These are phyloP conservation scores for Carettochelys insculpta DNA, from an alignment of 2,113 vertebrate genomes.

Conservation along the genomic window DNA sequence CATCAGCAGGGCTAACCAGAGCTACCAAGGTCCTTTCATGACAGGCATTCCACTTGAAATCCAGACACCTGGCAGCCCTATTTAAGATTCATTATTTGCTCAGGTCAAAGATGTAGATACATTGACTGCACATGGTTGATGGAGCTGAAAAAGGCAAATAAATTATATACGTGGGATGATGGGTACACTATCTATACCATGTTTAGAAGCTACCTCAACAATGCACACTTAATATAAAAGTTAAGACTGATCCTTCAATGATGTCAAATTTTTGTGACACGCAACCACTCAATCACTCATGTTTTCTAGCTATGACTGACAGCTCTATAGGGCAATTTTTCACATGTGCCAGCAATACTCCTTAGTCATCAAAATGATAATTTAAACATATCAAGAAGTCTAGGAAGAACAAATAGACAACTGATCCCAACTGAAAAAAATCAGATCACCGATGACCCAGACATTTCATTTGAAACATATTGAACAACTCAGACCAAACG, in stretches of 20 bases:
- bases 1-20: no score
- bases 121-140: not conserved
- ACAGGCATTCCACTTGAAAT: no score
- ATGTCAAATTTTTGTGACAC: not conserved
- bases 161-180: not conserved
- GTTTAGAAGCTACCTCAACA: no score
- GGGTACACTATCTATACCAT: no score
- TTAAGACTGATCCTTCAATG: not conserved
- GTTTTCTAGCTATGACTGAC: not conserved
- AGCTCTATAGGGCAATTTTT: not conserved
- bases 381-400: not conserved
- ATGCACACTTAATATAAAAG: not conserved
- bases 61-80: no score
- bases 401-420: not conserved
- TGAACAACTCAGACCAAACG: not conserved
- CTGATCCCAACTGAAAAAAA: not conserved
- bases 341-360: not conserved
- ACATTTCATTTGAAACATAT: not conserved
- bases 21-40: no score
- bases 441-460: not conserved
- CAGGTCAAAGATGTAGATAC: not conserved
- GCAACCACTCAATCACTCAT: not conserved
- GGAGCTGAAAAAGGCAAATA: not conserved
- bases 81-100: not conserved
- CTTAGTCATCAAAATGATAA: not conserved